Conservation (phyloP, 2,888 invertebrate genomes). For the Holacanthella duospinosa region DNA sequence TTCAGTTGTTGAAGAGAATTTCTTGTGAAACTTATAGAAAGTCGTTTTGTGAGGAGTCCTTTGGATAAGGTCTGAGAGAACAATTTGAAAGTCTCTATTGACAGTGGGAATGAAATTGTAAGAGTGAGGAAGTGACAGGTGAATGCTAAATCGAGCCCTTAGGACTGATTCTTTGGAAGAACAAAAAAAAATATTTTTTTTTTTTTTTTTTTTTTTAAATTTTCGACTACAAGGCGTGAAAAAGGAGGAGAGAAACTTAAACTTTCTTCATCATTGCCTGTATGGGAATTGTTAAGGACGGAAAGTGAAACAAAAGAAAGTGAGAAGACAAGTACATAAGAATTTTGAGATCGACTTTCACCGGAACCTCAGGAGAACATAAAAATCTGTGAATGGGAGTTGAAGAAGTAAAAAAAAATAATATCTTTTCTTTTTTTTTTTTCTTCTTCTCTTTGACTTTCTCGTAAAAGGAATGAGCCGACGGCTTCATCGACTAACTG, state of each 20-base stretch:
- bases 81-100: constrained; percentile 17
- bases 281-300: background rate
- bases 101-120: constrained; percentile 33
- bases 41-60: too few species aligned
- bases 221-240: background rate
- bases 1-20: too few species aligned
- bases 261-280: background rate
- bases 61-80: background rate
- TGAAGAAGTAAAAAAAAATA: too few species aligned
- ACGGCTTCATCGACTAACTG: background rate
- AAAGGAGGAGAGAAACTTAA: constrained; percentile 2
- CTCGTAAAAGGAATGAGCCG: background rate
- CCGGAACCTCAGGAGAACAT: background rate
- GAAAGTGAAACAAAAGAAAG: background rate
- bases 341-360: background rate
- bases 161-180: constrained; percentile 24
- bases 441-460: background rate
- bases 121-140: constrained; percentile 34
- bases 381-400: constrained; percentile 6
- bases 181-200: background rate
- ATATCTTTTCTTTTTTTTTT: too few species aligned
- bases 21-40: too few species aligned
- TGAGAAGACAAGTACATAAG: background rate
- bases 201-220: background rate
- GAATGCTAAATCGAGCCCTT: constrained; percentile 34